These are phyloP conservation scores for Stegostoma tigrinum DNA, from an alignment of 2,113 vertebrate genomes.

Conservation along the genomic window DNA sequence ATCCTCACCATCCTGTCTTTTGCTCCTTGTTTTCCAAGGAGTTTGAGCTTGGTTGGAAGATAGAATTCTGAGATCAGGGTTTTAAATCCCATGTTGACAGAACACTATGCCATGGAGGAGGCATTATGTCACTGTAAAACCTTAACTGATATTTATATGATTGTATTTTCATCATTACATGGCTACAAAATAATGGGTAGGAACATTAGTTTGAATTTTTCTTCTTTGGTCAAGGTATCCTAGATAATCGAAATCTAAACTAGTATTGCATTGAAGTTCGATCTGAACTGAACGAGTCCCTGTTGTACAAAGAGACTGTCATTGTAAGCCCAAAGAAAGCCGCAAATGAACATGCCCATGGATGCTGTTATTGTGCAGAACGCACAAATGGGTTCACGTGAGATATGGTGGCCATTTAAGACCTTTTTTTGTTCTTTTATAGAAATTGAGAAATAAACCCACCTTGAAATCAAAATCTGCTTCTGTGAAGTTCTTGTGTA, in stretches of 20 bases:
- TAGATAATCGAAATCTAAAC: not conserved
- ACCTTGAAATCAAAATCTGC: conserved; percentile 98
- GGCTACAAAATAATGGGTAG: not conserved
- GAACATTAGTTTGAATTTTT: not conserved
- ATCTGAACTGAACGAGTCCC: not conserved
- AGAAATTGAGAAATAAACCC: conserved; percentile 39
- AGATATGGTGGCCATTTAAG: not conserved
- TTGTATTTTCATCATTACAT: too few relatives aligned
- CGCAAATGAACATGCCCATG: not conserved
- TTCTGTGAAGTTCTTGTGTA: conserved; percentile 95
- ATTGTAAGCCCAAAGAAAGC: not conserved
- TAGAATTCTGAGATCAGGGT: not conserved
- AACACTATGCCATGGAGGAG: not conserved
- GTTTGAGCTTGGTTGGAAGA: not conserved
- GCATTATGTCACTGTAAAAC: not conserved
- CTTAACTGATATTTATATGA: too few relatives aligned
- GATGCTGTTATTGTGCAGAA: not conserved
- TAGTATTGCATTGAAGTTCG: not conserved
- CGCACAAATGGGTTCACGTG: too few relatives aligned
- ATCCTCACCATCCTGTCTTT: not conserved
- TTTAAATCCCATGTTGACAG: not conserved
- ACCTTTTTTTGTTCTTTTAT: not conserved
- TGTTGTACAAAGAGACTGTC: not conserved
- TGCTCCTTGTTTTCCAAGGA: not conserved
- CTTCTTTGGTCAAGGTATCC: not conserved